Evolutionary conservation across 1,140 invertebrate genomes (phyloP), one percentile per base, ranked within the genome.

Genomic region (Calliphora vicina): DNA sequence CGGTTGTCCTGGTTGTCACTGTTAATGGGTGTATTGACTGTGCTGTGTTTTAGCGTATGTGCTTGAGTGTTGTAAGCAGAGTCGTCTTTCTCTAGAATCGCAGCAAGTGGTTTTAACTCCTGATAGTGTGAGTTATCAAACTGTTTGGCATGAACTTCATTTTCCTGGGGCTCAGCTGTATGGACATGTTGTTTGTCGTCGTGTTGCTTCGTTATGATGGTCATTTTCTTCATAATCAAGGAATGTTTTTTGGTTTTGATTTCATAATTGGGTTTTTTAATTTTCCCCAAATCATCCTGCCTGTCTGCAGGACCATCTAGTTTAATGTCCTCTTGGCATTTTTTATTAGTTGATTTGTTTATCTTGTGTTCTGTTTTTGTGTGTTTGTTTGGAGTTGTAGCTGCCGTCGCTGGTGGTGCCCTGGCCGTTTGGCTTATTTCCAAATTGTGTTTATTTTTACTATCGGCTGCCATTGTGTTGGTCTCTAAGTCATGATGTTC

Each of bases 191-290:
- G 17, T 20, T 17, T 17, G 13, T 50, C 2, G 6, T 83, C 84
- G 78, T 89, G 88, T 29, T 89, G 88, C 42, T 89, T 89, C 29
- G 87, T 89, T 73, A 85, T 88, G 82, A 89, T 88, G 71, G 88
- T 89, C 88, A 89, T 89, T 82, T 88, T 88, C 82, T 88, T 90
- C 67, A 89, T 90, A 74, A 85, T 89, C 74, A 90, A 84, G 82
- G 88, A 86, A 15, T 86, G 87, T 35, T 88, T 88, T 82, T 86
- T 87, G 86, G 81, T 86, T 20, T 72, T 83, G 50, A 45, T 9
- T 13, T 74, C n/a, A 27, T 35, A 35, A 17, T 80, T 23, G 20
- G 23, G n/a, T 23, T 67, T 67, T 10, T 20, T 6, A 23, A 25
- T 67, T 67, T 67, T 50, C 12, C 10, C 20, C 61, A 67, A 23